Base-by-base conservation (phyloP, 2,113 vertebrate species). In the Gila orcuttii region DNA sequence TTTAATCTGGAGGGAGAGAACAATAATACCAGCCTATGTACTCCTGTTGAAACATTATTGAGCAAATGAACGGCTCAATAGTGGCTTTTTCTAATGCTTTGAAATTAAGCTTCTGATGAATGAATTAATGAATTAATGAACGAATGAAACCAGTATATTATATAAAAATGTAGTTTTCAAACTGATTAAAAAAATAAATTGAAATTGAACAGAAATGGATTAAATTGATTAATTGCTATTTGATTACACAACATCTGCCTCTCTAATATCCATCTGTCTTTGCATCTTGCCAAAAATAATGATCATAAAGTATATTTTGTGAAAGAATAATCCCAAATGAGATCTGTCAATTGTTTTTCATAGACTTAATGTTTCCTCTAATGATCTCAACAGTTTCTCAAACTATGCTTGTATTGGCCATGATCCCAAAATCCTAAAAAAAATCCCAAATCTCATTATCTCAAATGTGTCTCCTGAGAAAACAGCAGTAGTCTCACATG, bases 1-100 rank as follows among this genome's bases (percentile, higher is more conserved):
- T 86, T 90, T 88, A 90, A 90, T 87, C 86, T 85, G 86, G 86
- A 87, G 85, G 87, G 89, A 88, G 86, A 87, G 90, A 90, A 91
- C 90, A 87, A 90, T 91, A 90, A 93, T 92, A 88, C 88, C 86
- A 82, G 86, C 83, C 23, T 66, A 86, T 81, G 88, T 85, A 28
- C 78, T 90, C 17, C 4, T 36, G 52, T 12, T 89, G 92, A 85
- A 90, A 89, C 64, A 71, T 74, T 50, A 55, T 59, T 55, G 83
- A 87, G 88, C 87, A 90, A 90, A 91, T 90, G 89, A 90, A 92
- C 87, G n/a, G 17, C 55, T 57, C 55, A 57, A 8, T 7, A 66
- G 88, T 83, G 84, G 6, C 21, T 21, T 88, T 88, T 91, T 89
- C 85, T 71, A 89, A 90, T 77, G 9, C 50, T 77, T 33, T 78